These are phyloP conservation scores for Fissipunctia ypsillon DNA, from an alignment of 2,888 invertebrate genomes.

Conservation along the genomic window DNA sequence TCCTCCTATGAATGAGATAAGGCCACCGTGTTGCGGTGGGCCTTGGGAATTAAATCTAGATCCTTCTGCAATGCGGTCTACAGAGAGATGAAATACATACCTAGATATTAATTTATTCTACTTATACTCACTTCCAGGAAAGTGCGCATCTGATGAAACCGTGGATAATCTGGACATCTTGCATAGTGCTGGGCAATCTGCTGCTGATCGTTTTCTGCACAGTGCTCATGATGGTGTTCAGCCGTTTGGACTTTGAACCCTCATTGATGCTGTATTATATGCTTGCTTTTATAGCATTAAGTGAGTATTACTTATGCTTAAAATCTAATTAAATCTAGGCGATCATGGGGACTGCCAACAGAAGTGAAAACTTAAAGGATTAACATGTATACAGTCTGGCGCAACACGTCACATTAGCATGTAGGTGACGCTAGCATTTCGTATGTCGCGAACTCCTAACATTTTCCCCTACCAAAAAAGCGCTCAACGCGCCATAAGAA, in stretches of 20 bases:
- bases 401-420: too few species aligned
- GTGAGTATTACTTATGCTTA: constrained; percentile 71
- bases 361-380: too few species aligned
- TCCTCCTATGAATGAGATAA: neutral
- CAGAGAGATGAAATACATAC: neutral
- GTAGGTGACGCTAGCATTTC: too few species aligned
- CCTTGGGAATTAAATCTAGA: too few species aligned
- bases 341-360: too few species aligned
- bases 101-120: neutral
- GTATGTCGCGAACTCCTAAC: too few species aligned
- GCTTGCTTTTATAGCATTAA: constrained; percentile 76
- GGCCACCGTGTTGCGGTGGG: neutral
- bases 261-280: constrained; percentile 74
- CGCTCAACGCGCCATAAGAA: too few species aligned
- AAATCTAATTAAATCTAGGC: too few species aligned
- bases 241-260: constrained; percentile 64
- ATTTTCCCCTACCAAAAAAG: too few species aligned
- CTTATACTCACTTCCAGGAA: constrained; percentile 75
- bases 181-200: constrained; percentile 76
- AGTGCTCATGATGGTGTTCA: constrained; percentile 77
- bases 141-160: constrained; percentile 78
- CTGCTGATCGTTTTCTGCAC: constrained; percentile 81
- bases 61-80: neutral
- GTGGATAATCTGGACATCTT: constrained; percentile 84
- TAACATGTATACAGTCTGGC: too few species aligned